These are phyloP conservation scores for Temnothorax longispinosus DNA, from an alignment of 1,140 invertebrate genomes.

Conservation along the genomic window DNA sequence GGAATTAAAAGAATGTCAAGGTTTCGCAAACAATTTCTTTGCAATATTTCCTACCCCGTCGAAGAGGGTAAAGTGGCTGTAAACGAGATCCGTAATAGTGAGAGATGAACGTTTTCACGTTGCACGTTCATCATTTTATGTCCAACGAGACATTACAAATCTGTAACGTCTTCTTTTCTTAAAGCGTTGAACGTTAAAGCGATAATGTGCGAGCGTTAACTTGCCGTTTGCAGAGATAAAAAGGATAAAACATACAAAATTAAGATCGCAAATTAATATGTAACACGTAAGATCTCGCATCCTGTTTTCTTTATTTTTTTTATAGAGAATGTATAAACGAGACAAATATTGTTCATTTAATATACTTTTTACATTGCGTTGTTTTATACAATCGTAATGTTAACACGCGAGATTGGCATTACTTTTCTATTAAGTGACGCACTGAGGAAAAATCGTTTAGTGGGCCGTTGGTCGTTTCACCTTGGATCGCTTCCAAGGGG, in stretches of 20 bases:
- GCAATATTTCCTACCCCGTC: constrained; percentile 22
- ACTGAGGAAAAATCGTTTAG: constrained; percentile 7
- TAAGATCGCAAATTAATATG: neutral
- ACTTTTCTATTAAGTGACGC: neutral
- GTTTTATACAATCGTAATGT: neutral
- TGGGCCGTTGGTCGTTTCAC: constrained; percentile 4
- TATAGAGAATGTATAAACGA: neutral
- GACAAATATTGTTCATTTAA: neutral
- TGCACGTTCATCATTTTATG: neutral
- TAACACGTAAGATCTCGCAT: neutral
- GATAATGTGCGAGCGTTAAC: neutral
- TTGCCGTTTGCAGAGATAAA: neutral
- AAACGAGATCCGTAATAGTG: constrained; percentile 21
- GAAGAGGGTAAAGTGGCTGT: neutral
- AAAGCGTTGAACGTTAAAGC: neutral
- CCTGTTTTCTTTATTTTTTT: neutral
- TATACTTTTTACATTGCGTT: neutral
- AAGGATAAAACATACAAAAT: neutral
- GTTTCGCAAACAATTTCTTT: constrained; percentile 24
- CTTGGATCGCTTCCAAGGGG: constrained; percentile 24
- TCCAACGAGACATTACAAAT: neutral
- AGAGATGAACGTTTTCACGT: constrained; percentile 6
- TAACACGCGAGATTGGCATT: neutral
- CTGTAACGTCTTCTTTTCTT: neutral
- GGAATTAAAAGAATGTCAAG: constrained; percentile 61